These are phyloP conservation scores for Ammodytes dubius DNA, from an alignment of 2,113 vertebrate genomes.

Conservation along the genomic window DNA sequence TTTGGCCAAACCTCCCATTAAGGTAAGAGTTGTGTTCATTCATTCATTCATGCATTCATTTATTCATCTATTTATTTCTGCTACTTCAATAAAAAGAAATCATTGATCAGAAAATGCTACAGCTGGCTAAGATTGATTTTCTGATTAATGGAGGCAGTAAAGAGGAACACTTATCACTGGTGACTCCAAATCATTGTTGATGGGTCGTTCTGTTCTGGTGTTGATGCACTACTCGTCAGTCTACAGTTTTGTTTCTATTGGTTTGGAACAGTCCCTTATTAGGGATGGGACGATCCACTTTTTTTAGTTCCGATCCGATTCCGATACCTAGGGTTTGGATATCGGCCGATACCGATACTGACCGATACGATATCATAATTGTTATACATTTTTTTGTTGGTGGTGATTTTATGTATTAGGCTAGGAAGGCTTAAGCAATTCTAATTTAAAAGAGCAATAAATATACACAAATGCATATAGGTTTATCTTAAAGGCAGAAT, in stretches of 20 bases:
- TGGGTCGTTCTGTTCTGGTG: neutral
- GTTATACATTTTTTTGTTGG: no score
- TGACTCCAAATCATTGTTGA: neutral
- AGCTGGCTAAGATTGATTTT: neutral
- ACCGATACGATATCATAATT: no score
- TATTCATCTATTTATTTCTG: constrained; percentile 4
- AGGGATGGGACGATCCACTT: no score
- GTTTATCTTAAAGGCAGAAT: no score
- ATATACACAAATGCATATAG: no score
- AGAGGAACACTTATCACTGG: neutral
- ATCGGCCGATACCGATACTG: no score
- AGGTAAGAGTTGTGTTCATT: constrained; percentile 66
- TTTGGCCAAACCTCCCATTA: constrained; percentile 69
- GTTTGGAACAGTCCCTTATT: neutral
- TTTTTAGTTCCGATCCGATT: no score
- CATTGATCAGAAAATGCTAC: neutral
- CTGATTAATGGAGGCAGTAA: neutral
- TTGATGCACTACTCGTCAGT: neutral
- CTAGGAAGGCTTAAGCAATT: no score
- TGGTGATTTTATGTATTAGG: no score
- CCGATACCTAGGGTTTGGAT: no score
- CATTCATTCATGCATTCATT: neutral
- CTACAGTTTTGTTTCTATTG: neutral
- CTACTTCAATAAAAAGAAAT: neutral
- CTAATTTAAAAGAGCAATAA: no score